Evolutionary conservation across 1,140 invertebrate genomes (phyloP).

Genomic region (Brachystomella parvula): DNA sequence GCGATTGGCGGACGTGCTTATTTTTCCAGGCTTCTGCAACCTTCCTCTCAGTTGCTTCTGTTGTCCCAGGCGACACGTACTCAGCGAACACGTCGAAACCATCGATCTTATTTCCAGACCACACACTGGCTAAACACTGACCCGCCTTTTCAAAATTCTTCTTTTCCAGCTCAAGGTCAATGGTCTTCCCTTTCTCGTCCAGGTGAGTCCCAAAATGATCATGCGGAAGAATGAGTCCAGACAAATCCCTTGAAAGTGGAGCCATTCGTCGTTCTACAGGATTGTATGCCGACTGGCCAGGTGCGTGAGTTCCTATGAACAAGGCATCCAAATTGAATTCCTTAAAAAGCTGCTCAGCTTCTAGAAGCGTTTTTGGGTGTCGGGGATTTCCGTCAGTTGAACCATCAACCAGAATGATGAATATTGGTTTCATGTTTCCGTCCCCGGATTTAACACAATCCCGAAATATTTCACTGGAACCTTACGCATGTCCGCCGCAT

Average conservation of each 20-base stretch:
- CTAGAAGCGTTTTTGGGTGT: conserved; percentile 18
- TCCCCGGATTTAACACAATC: too few relatives aligned
- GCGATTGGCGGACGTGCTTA: conserved; percentile 15
- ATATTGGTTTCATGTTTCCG: conserved; percentile 41
- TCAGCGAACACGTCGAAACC: conserved; percentile 39
- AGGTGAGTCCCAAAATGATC: conserved; percentile 44
- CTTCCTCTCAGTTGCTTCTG: background rate
- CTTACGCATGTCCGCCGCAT: conserved; percentile 41
- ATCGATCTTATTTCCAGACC: conserved; percentile 40
- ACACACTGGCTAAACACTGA: conserved; percentile 40
- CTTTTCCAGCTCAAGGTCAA: conserved; percentile 36
- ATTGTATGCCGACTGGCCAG: conserved; percentile 43
- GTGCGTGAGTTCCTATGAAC: conserved; percentile 45
- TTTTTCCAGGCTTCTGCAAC: conserved; percentile 13
- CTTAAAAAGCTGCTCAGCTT: conserved; percentile 22
- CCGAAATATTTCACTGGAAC: too few relatives aligned
- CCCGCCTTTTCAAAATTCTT: conserved; percentile 41
- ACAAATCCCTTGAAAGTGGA: conserved; percentile 42
- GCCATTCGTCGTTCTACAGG: conserved; percentile 43
- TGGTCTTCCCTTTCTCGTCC: conserved; percentile 31
- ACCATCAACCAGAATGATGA: conserved; percentile 43
- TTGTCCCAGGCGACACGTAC: conserved; percentile 32
- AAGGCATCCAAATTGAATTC: conserved; percentile 43
- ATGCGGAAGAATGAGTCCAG: conserved; percentile 43
- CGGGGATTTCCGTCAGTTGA: conserved; percentile 46